These are phyloP conservation scores for Leptodactylus fuscus DNA, from an alignment of 2,113 vertebrate species.

Conservation along the genomic window DNA sequence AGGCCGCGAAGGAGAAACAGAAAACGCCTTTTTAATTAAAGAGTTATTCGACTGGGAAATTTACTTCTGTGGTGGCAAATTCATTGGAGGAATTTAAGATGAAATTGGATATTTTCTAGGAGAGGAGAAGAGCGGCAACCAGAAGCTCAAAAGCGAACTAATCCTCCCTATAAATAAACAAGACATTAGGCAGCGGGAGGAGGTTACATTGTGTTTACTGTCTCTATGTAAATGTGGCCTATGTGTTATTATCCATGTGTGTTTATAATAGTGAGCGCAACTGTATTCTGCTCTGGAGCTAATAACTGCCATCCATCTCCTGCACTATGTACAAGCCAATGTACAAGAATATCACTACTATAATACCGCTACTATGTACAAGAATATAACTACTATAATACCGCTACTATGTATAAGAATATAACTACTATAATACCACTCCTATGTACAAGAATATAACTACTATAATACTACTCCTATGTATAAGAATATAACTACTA, in stretches of 20 bases:
- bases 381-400: not conserved
- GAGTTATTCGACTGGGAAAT: constrained; percentile 34
- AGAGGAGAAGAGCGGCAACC: not conserved
- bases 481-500: too few species aligned
- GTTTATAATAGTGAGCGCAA: not conserved
- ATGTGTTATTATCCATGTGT: constrained; percentile 15
- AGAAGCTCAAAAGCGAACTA: not conserved
- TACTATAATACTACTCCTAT: too few species aligned
- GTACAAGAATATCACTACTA: not conserved
- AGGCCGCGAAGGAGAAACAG: not conserved
- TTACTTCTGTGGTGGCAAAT: constrained; percentile 14
- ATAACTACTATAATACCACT: too few species aligned
- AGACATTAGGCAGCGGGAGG: constrained; percentile 26
- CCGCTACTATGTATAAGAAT: too few species aligned
- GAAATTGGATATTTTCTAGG: constrained; percentile 42
- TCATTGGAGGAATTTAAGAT: constrained; percentile 39
- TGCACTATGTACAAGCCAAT: not conserved
- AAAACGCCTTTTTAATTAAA: constrained; percentile 53
- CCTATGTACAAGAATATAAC: too few species aligned
- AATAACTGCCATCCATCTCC: not conserved
- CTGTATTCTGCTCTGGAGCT: not conserved
- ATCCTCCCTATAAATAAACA: constrained; percentile 43
- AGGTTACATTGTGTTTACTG: constrained; percentile 1
- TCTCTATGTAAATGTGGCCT: constrained; percentile 17
- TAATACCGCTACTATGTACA: not conserved